phyloP scores from a whole-genome alignment of 2,888 invertebrate genomes.

The Itoplectis maculator region DNA sequence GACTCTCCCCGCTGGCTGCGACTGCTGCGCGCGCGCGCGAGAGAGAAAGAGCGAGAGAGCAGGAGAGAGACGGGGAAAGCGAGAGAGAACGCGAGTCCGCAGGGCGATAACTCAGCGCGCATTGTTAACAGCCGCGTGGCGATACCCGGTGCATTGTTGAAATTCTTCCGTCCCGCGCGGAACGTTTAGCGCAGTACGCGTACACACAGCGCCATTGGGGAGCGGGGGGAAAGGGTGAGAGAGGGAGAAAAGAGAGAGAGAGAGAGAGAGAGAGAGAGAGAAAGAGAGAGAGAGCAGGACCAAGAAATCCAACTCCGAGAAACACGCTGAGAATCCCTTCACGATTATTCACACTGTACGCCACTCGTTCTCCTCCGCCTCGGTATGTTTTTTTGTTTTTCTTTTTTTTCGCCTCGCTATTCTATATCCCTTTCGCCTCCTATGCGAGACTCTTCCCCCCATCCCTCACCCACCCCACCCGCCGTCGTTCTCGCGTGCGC shows the following conservation, averaged over 20 bases:
- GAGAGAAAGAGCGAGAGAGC: no score
- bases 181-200: slow-evolving; percentile 62
- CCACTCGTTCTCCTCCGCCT: slow-evolving; percentile 18
- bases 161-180: slow-evolving; percentile 71
- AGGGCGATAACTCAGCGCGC: slow-evolving; percentile 71
- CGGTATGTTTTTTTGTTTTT: slow-evolving; percentile 18
- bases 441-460: neutral
- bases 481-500: slow-evolving; percentile 38
- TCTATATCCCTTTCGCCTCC: slow-evolving; percentile 43
- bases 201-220: no score
- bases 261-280: no score
- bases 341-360: slow-evolving; percentile 63
- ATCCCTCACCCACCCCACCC: neutral
- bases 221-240: no score
- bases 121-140: slow-evolving; percentile 71
- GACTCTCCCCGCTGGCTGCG: slow-evolving; percentile 30
- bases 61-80: slow-evolving; percentile 34
- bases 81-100: slow-evolving; percentile 40
- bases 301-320: slow-evolving; percentile 64
- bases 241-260: no score
- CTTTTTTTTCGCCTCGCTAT: neutral
- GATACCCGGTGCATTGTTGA: slow-evolving; percentile 71
- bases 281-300: slow-evolving; percentile 31
- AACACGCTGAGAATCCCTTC: slow-evolving; percentile 66
- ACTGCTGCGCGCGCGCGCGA: no score